Evolutionary conservation across 2,113 vertebrate genomes (phyloP).

Genomic region (Datnioides undecimradiatus): DNA sequence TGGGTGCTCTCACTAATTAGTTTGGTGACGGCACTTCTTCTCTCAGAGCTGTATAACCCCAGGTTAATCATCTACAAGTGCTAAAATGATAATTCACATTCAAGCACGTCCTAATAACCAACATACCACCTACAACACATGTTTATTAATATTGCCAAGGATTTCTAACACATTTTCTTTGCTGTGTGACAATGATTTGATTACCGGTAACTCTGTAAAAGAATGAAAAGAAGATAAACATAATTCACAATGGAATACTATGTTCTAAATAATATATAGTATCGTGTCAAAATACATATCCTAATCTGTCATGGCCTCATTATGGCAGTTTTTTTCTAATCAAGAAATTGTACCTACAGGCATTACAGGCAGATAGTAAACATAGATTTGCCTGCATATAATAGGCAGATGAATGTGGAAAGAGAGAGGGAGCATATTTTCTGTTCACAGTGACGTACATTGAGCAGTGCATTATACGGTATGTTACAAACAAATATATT

Average conservation of each 20-base stretch:
- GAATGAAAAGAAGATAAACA: background rate
- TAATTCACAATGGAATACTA: background rate
- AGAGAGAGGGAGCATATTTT: background rate
- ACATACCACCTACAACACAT: conserved; percentile 13
- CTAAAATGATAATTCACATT: conserved; percentile 46
- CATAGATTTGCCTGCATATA: conserved; percentile 22
- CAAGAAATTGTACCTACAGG: background rate
- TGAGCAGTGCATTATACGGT: background rate
- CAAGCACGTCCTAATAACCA: conserved; percentile 18
- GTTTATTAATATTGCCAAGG: conserved; percentile 34
- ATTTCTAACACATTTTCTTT: conserved; percentile 22
- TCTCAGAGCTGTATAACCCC: conserved; percentile 20
- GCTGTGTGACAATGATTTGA: conserved; percentile 14
- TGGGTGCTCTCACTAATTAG: conserved; percentile 48
- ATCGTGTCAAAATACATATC: conserved; percentile 3
- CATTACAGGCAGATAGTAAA: conserved; percentile 10
- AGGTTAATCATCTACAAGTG: conserved; percentile 46
- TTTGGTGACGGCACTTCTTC: conserved; percentile 24
- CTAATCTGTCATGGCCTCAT: conserved; percentile 4
- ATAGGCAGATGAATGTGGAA: background rate
- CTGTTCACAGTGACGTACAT: background rate
- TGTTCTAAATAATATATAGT: background rate
- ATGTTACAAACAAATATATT: conserved; percentile 7
- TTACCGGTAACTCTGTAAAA: background rate
- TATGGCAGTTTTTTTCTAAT: background rate